phyloP scores from a whole-genome alignment of 1,140 invertebrate species.

The Branchinecta lindahli region DNA sequence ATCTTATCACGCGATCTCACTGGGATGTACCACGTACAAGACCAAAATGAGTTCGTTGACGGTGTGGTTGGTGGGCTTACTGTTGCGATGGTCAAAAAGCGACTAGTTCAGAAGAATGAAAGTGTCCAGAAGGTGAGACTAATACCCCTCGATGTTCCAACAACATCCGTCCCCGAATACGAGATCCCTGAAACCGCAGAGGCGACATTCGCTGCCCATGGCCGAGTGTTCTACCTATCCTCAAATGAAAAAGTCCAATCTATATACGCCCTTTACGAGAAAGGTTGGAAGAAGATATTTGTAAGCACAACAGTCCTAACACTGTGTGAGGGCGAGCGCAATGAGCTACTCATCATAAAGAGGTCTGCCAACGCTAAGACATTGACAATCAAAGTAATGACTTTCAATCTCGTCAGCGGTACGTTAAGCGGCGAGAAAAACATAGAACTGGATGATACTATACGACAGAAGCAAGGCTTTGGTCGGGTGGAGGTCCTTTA shows the following conservation, averaged over 20 bases:
- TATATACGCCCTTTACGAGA: constrained; percentile 3
- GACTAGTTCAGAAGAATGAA: background rate
- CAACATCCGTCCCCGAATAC: background rate
- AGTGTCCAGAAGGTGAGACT: background rate
- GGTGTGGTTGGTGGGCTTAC: background rate
- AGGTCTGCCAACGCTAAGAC: background rate
- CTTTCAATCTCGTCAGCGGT: background rate
- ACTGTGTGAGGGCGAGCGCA: background rate
- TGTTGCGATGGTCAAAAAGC: background rate
- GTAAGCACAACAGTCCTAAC: constrained; percentile 2
- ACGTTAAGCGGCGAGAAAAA: background rate
- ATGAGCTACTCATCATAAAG: background rate
- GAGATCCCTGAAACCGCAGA: background rate
- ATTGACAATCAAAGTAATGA: background rate
- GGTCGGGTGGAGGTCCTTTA: background rate
- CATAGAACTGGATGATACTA: background rate
- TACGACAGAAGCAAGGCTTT: background rate
- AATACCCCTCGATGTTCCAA: background rate
- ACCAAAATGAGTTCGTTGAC: constrained; percentile 1
- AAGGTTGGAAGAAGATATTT: constrained; percentile 2
- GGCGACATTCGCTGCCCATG: background rate
- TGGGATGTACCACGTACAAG: background rate
- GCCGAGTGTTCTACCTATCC: background rate
- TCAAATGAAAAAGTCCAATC: background rate
- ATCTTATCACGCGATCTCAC: background rate